Evolutionary conservation across 2,797 vertebrate genomes (phyloP), one percentile per base, ranked within the genome.

Genomic region (Leontopithecus rosalia): DNA sequence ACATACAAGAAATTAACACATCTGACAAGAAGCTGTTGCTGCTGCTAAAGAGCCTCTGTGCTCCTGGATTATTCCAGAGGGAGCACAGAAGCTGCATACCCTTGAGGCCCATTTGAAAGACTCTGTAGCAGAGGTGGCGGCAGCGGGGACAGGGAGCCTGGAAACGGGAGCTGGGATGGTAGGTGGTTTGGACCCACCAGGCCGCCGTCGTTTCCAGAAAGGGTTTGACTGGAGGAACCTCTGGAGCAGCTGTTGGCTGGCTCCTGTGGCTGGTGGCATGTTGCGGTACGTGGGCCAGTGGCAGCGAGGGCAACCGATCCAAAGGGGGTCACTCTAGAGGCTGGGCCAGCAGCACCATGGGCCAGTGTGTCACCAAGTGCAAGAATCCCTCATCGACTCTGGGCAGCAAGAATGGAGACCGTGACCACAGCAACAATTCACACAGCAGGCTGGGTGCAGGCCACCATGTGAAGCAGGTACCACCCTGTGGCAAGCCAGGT

Each of bases 311-410:
- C 98, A 99, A 99, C 98, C 92, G 90, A 98, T 99, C 97, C 99
- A 98, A 98, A 98, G 99, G 97, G 98, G 98, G 98, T 98, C 24
- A 20, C 96, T 97, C 93, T 98, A 97, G 98, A 97, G 96, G 97
- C 98, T 96, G 97, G 98, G 98, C 97, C 97, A 89, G 76, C 98
- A 98, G 87, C 98, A 99, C 98, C 99, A 99, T 99, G 99, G 99
- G 99, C 99, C 99, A 99, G 99, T 99, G 99, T 93, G 99, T 99
- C 99, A 99, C 99, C 67, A 99, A 99, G 99, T 99, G 99, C 98
- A 99, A 99, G 98, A 99, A 99, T 98, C 99, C 99, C 75, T 99
- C 99, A 83, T 99, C 99, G 94, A 99, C 99, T 76, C 99, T 99
- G 48, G 99, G 99, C 98, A 99, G 99, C 97, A 99, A 99, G 98